Base-by-base conservation (phyloP, 2,888 invertebrate species). In the Abrostola triplasia region DNA sequence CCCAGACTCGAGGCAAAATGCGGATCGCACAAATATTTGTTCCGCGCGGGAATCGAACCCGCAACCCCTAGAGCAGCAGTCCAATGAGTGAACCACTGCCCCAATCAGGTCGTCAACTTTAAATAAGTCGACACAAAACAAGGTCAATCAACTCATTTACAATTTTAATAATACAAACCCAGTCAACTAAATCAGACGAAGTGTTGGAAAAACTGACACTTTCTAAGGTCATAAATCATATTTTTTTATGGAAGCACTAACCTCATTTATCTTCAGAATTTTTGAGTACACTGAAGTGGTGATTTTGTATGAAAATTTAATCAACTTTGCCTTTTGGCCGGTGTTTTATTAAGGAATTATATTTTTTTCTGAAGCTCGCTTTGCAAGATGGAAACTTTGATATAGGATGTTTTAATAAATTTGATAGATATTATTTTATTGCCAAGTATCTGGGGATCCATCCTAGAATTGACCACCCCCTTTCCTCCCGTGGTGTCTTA, bases 141-240 rank as follows among this genome's bases (percentile, higher is more conserved):
- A 40, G 41, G 50, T 35, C 13, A 48, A 50, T 9, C 11, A 24
- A 24, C 36, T 53, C 56, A 56, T 64, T 57, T 59, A 50, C 38
- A 5, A 48, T 51, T 48, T 74, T 57, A 48, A 57, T 49, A 65
- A 63, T 53, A 24, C 13, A 47, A 24, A 53, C 40, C n/a, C 57
- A 24, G 40, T 11, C 36, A 42, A 54, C 53, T 53, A 64, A 74
- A 58, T 63, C 56, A 62, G 10, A 13, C 10, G 37, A 42, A 51
- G 42, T 36, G 36, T 8, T 5, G 42, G 12, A 35, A 64, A 75
- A 76, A 36, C 55, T 71, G 72, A 56, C 58, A 48, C 42, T 12
- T 7, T 55, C 10, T 9, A 11, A 42, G 40, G 47, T 42, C 54
- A 56, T 72, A 61, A 76, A 76, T 72, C 72, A 70, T 61, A 50